Evolutionary conservation across 2,888 invertebrate genomes (phyloP), one percentile per base, ranked within the genome.

Genomic region (Cantharis rustica): DNA sequence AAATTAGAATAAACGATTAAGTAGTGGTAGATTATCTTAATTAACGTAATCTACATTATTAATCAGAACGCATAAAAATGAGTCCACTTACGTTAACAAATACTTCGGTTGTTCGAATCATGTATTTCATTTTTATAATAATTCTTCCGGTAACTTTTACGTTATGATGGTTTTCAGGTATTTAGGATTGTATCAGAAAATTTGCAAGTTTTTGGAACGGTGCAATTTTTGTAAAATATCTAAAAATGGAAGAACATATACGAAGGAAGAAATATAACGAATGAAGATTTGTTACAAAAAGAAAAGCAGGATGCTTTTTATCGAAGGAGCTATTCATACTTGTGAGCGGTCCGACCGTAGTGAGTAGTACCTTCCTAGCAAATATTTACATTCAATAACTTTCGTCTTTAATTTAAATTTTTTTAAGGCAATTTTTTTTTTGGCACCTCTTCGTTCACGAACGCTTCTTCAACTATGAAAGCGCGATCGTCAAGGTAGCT

Each of bases 381-480:
- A 16, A 64, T 1, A 13, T 64, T 26, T 26, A 26, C 10, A 26
- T 26, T 26, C 1, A 26, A 26, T 10, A 26, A 10, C 0, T 26
- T 26, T 26, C 26, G 10, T 64, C n/a, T n/a, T n/a, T n/a, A n/a
- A n/a, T n/a, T n/a, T n/a, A n/a, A n/a, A n/a, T n/a, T n/a, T n/a
- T n/a, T n/a, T n/a, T n/a, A n/a, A n/a, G n/a, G n/a, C n/a, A n/a
- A n/a, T n/a, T n/a, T n/a, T n/a, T n/a, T n/a, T n/a, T 11, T 64
- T 20, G 17, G 64, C 17, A 64, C 17, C 17, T 64, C 64, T 3
- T 83, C 85, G 13, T 86, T 87, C 10, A 83, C 83, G 3, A 81
- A 78, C 61, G 85, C 86, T 20, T 20, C 5, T 4, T 0, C 7
- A 20, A 20, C 7, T 20, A 20, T 23, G 23, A n/a, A n/a, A n/a